Conservation (phyloP, 2,797 vertebrate genomes). For the Pseudochaenichthys georgianus region DNA sequence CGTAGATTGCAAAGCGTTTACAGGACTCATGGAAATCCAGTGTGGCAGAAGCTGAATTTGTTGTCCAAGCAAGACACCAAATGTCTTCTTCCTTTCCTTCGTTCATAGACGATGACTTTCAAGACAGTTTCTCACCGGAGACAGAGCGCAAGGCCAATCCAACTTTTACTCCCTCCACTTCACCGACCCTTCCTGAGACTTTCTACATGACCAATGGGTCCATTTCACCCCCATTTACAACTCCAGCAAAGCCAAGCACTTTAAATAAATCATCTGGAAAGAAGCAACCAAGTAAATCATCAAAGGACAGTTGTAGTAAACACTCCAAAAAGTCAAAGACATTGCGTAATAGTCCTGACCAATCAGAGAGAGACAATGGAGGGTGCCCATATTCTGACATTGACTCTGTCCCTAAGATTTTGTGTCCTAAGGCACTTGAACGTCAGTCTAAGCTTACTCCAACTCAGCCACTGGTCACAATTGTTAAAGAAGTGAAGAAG, state of each 20-base stretch:
- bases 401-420: conserved; percentile 86
- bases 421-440: conserved; percentile 85
- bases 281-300: conserved; percentile 75
- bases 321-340: conserved; percentile 70
- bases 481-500: conserved; percentile 79
- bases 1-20: conserved; percentile 93
- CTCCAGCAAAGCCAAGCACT: conserved; percentile 74
- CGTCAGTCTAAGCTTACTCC: conserved; percentile 64
- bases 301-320: conserved; percentile 60
- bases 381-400: conserved; percentile 85
- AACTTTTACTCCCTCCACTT: conserved; percentile 33
- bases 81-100: conserved; percentile 65
- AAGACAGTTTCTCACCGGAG: conserved; percentile 64
- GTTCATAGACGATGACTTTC: conserved; percentile 57
- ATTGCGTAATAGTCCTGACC: conserved; percentile 27
- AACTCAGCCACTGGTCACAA: conserved; percentile 46
- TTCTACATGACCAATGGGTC: conserved; percentile 70
- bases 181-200: conserved; percentile 47
- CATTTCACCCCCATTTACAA: conserved; percentile 39
- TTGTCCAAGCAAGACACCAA: conserved; percentile 85
- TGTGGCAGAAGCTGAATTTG: conserved; percentile 91
- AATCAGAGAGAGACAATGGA: conserved; percentile 52
- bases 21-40: conserved; percentile 92
- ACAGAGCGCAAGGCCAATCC: conserved; percentile 62
- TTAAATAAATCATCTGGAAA: conserved; percentile 73